Conservation (phyloP, 2,888 invertebrate species). For the Ptychoptera albimana region DNA sequence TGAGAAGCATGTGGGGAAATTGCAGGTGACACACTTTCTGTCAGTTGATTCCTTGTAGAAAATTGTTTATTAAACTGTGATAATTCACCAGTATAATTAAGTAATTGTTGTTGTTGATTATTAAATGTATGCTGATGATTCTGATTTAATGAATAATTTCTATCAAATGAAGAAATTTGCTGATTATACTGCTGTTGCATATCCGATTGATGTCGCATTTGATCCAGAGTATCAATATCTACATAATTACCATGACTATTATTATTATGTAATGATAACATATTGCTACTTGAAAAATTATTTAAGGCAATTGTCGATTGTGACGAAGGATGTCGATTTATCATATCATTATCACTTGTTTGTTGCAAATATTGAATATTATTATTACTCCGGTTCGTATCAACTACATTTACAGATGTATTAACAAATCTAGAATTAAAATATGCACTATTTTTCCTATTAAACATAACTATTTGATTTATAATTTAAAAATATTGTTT, state of each 20-base stretch:
- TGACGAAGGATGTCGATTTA: conserved; percentile 13
- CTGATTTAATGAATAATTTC: conserved; percentile 26
- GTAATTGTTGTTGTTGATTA: not conserved
- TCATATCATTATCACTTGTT: conserved; percentile 4
- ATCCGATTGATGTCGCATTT: conserved; percentile 30
- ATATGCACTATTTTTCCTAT: not conserved
- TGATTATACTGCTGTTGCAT: conserved; percentile 12
- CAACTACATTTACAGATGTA: conserved; percentile 3
- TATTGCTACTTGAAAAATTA: conserved; percentile 4
- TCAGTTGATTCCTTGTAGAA: conserved; percentile 2
- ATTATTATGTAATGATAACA: not conserved
- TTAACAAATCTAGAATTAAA: conserved; percentile 6
- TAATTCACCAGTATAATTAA: conserved; percentile 5
- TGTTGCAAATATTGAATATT: conserved; percentile 1
- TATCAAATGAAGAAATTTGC: conserved; percentile 21
- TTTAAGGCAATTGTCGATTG: conserved; percentile 11
- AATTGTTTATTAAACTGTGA: conserved; percentile 6
- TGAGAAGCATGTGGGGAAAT: not conserved
- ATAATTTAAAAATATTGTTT: too few species aligned
- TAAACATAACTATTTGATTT: not conserved
- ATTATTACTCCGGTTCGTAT: not conserved
- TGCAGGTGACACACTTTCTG: not conserved
- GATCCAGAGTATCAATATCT: conserved; percentile 40
- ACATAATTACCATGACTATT: conserved; percentile 31
- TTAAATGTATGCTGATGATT: conserved; percentile 21